A percentile compares a stretch with the other conserved stretches of the same genome.
Evolutionary conservation across 2,888 invertebrate species (phyloP).

Genomic region (Diarsia dahlii): DNA sequence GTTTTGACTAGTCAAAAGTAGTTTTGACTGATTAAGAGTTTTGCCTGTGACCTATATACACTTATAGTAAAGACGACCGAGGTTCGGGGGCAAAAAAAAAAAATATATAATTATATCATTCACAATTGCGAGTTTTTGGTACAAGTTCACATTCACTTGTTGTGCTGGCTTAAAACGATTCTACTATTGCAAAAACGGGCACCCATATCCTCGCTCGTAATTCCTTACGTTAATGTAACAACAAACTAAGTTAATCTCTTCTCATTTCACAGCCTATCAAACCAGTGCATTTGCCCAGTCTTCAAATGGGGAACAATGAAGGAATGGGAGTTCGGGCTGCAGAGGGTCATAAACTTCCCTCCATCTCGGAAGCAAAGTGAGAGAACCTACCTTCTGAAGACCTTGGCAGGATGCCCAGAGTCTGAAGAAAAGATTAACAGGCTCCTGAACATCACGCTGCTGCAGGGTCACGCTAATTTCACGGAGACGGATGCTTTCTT

Average conservation of each 20-base stretch:
- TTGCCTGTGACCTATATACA: no score
- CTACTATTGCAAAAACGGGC: neutral
- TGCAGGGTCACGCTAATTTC: slow-evolving; percentile 93
- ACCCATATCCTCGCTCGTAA: neutral
- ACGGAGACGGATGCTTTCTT: slow-evolving; percentile 94
- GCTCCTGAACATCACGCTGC: slow-evolving; percentile 92
- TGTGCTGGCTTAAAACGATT: neutral
- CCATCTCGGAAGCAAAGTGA: slow-evolving; percentile 93
- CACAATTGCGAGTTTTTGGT: neutral
- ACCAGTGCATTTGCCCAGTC: slow-evolving; percentile 95
- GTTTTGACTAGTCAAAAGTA: no score
- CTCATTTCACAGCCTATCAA: slow-evolving; percentile 92
- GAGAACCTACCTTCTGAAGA: slow-evolving; percentile 94
- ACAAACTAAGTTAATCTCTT: neutral
- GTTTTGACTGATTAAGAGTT: no score
- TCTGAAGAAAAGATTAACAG: slow-evolving; percentile 92
- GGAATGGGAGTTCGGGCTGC: slow-evolving; percentile 96
- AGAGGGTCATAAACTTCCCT: slow-evolving; percentile 94
- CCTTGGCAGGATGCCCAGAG: slow-evolving; percentile 95
- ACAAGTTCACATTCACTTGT: neutral
- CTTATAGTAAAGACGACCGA: no score
- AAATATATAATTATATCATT: no score
- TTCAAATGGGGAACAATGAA: slow-evolving; percentile 95
- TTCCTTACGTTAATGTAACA: neutral
- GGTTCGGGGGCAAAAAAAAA: no score